A percentile compares a stretch with the other conserved stretches of the same genome.
These are phyloP conservation scores for Chelonus insularis DNA, from an alignment of 1,140 invertebrate genomes.

Conservation along the genomic window DNA sequence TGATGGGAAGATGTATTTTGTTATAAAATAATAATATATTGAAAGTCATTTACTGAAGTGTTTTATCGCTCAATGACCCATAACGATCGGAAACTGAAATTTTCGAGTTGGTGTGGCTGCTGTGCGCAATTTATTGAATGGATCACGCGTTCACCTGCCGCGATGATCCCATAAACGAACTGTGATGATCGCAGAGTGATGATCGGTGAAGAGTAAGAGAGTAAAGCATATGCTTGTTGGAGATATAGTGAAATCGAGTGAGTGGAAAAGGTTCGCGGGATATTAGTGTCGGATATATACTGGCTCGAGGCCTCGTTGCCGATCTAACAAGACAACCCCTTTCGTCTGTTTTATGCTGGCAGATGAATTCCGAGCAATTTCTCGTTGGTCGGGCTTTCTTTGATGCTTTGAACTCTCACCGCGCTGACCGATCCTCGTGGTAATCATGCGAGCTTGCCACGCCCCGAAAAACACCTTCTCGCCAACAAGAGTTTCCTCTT, in stretches of 20 bases:
- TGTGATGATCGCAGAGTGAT: not conserved
- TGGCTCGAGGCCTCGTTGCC: not conserved
- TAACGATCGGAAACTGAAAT: constrained; percentile 1
- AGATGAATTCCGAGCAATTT: constrained; percentile 59
- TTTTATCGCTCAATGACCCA: not conserved
- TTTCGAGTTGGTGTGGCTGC: constrained; percentile 14
- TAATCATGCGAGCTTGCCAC: constrained; percentile 57
- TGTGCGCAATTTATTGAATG: constrained; percentile 16
- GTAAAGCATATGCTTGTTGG: not conserved
- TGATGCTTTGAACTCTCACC: constrained; percentile 61
- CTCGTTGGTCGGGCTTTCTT: constrained; percentile 55
- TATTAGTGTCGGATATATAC: not conserved
- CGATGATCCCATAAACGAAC: constrained; percentile 11
- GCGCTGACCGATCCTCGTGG: constrained; percentile 58
- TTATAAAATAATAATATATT: not conserved
- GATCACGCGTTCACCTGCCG: constrained; percentile 8
- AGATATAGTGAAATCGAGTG: too few species aligned
- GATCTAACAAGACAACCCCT: not conserved
- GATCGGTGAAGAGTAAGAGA: not conserved
- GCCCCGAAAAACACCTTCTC: constrained; percentile 59
- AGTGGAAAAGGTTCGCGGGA: not conserved
- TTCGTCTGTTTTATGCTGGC: constrained; percentile 30
- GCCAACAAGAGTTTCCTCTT: constrained; percentile 36
- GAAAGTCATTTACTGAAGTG: too few species aligned
- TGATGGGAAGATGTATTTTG: too few species aligned